These are phyloP conservation scores for Trichonephila clavata DNA, from an alignment of 1,140 invertebrate species.

Conservation along the genomic window DNA sequence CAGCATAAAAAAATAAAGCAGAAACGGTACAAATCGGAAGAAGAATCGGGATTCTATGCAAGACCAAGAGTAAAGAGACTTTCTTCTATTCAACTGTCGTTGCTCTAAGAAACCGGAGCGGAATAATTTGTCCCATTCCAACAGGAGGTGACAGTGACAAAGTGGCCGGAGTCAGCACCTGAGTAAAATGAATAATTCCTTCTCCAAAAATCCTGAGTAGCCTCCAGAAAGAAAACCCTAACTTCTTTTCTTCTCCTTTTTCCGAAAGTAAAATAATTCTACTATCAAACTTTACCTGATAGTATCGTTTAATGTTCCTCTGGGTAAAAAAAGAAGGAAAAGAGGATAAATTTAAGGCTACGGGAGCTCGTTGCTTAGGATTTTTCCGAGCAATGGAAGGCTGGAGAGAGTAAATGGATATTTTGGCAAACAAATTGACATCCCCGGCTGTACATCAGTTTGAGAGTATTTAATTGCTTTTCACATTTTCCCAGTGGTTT, in stretches of 20 bases:
- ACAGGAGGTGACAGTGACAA: neutral
- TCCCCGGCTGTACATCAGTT: neutral
- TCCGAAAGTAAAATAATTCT: neutral
- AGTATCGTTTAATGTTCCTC: neutral
- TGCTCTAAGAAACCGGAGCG: too few relatives aligned
- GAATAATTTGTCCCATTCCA: too few relatives aligned
- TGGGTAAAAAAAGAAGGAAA: neutral
- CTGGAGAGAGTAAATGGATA: neutral
- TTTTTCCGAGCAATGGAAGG: neutral
- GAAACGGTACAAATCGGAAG: too few relatives aligned
- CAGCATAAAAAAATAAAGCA: too few relatives aligned
- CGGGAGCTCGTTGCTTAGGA: neutral
- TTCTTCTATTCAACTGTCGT: too few relatives aligned
- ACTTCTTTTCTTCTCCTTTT: neutral
- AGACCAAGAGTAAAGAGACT: too few relatives aligned
- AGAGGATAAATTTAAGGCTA: neutral
- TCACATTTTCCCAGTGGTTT: neutral
- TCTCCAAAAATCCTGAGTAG: neutral
- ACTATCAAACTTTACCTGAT: neutral
- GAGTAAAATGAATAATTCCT: slow-evolving; percentile 14
- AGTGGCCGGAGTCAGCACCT: slow-evolving; percentile 35
- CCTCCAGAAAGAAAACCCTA: neutral
- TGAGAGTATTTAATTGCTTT: neutral
- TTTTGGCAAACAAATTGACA: neutral
- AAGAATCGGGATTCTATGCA: too few relatives aligned